phyloP scores from a whole-genome alignment of 2,797 vertebrate genomes.

The Scomberomorus guttatus region DNA sequence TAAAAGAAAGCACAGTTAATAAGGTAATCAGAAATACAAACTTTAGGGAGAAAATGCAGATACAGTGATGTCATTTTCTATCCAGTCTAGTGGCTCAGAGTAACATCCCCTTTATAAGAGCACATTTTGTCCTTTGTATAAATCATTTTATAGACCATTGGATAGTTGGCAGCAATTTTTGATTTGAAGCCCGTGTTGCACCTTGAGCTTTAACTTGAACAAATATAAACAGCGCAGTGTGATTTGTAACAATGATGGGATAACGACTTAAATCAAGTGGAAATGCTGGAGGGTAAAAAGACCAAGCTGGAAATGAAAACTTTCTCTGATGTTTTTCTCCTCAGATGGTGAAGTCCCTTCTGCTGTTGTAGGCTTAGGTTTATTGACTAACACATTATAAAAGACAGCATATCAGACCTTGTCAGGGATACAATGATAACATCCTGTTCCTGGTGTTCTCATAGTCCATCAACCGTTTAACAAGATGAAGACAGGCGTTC shows the following conservation, averaged over 20 bases:
- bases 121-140: not conserved
- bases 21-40: slow-evolving; percentile 23
- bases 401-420: no score
- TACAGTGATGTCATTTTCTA: not conserved
- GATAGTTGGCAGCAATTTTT: not conserved
- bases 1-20: slow-evolving; percentile 1
- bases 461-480: no score
- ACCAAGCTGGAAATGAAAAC: not conserved
- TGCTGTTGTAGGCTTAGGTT: no score
- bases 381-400: no score
- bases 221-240: slow-evolving; percentile 16
- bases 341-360: no score
- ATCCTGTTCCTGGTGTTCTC: no score
- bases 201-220: slow-evolving; percentile 13
- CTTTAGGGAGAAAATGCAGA: not conserved
- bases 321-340: no score
- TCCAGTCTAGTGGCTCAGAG: slow-evolving; percentile 2
- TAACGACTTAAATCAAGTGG: slow-evolving; percentile 1
- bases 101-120: not conserved
- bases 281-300: not conserved
- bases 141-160: not conserved
- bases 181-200: not conserved
- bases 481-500: no score
- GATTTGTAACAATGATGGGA: slow-evolving; percentile 14
- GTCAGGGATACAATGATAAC: no score